Evolutionary conservation across 35 echinoderm and acorn worm genomes (phyloP).

Genomic region (Hemicentrotus pulcherrimus): DNA sequence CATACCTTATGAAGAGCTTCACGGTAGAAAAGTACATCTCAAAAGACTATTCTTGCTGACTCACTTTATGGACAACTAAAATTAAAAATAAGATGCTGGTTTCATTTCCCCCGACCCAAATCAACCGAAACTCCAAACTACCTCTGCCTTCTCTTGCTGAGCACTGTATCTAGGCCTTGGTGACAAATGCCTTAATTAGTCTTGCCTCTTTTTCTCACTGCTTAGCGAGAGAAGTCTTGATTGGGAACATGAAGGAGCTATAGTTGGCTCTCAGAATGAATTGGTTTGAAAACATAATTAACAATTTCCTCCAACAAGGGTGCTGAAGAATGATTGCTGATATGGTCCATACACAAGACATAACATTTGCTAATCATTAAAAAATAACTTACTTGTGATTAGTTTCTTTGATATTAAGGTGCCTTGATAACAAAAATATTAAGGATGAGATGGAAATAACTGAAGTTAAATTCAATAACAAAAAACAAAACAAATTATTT

Average conservation of each 20-base stretch:
- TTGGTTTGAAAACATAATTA: slow-evolving; percentile 48
- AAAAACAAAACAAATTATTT: no score
- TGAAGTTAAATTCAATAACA: no score
- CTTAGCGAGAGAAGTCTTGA: background rate
- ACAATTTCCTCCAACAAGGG: slow-evolving; percentile 40
- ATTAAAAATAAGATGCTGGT: background rate
- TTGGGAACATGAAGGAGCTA: slow-evolving; percentile 23
- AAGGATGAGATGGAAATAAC: no score
- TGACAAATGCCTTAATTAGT: slow-evolving; percentile 50
- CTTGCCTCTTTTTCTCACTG: slow-evolving; percentile 17
- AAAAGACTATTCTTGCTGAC: background rate
- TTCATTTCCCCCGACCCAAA: background rate
- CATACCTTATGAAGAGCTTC: background rate
- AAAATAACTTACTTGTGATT: background rate
- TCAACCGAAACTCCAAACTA: background rate
- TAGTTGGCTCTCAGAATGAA: slow-evolving; percentile 28
- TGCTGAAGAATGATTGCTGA: slow-evolving; percentile 3
- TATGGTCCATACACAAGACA: background rate
- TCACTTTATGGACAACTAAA: background rate
- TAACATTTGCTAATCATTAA: background rate
- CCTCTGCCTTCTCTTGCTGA: background rate
- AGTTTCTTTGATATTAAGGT: background rate
- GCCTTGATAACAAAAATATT: no score
- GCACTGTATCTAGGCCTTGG: background rate
- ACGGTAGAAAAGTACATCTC: background rate